Base-by-base conservation (phyloP, 2,113 vertebrate genomes). In the Eurystomus gularis region DNA sequence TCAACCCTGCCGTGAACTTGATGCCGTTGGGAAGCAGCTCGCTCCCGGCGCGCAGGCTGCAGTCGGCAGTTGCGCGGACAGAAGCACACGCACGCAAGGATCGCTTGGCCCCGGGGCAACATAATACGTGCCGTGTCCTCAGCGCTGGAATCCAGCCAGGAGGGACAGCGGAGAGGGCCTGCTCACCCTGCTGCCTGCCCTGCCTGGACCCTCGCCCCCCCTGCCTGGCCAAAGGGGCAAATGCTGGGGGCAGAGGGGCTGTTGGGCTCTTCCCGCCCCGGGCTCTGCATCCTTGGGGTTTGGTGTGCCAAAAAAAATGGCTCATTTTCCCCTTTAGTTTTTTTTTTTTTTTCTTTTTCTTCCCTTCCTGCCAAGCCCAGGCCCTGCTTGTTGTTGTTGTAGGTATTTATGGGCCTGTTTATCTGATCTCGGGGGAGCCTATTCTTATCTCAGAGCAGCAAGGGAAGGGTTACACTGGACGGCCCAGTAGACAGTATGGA, bases 381-480 rank as follows among this genome's bases (percentile, higher is more conserved):
- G 39, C 86, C 82, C 80, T 71, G 80, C 85, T 96, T 91, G 77
- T 97, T 97, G 96, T 97, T 96, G 96, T 92, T 96, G 93, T 95
- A 91, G 97, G 96, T 97, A 97, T 97, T 97, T 97, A 97, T 98
- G 97, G 95, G 96, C 96, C 94, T 97, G 97, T 98, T 98, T 98
- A 98, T 98, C 97, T 98, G 97, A 97, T 97, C 96, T 97, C 93
- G 15, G 71, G 96, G 97, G 97, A 98, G 97, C 90, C 97, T 90
- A 86, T 75, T 94, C 97, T 98, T 98, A 98, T 98, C 98, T 97
- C 86, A 26, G 89, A 97, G 85, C 94, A 95, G 97, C 93, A 84
- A 95, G 77, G 88, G 95, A 98, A 96, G 97, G 96, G 97, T 98
- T 98, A 98, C 97, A 44, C 66, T 86, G 96, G 93, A 97, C 95